A percentile compares a stretch with the other conserved stretches of the same genome.
Evolutionary conservation across 2,888 invertebrate species (phyloP).

Genomic region (Pocota personata): DNA sequence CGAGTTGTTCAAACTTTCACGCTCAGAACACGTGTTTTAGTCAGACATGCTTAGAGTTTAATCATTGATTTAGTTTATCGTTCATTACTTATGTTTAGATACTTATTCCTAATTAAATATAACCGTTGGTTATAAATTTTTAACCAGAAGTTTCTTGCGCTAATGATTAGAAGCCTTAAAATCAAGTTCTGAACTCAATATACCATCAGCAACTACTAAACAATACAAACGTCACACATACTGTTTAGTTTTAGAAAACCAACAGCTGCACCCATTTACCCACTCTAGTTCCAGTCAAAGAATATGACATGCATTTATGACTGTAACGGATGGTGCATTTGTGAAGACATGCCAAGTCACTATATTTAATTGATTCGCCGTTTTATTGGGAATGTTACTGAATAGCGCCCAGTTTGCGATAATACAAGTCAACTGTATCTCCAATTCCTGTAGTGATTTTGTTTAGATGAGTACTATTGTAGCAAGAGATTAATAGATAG

Average conservation of each 20-base stretch:
- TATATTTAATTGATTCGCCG: conserved; percentile 33
- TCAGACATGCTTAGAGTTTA: no score
- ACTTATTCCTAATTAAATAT: no score
- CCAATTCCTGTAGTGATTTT: not conserved
- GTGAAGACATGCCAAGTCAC: conserved; percentile 25
- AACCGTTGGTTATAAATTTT: no score
- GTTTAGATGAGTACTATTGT: not conserved
- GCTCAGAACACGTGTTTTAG: no score
- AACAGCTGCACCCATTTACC: not conserved
- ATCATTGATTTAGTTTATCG: no score
- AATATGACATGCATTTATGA: not conserved
- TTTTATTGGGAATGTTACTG: not conserved
- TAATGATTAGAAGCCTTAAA: no score
- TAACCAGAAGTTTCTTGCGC: no score
- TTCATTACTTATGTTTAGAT: no score
- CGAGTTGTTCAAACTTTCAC: no score
- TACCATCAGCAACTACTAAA: no score
- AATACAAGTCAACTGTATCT: not conserved
- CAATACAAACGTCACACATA: no score
- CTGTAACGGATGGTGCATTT: not conserved
- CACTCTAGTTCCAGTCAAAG: not conserved
- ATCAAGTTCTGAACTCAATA: no score
- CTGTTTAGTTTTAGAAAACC: not conserved
- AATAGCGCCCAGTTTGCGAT: not conserved
- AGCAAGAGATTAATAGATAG: not conserved